These are phyloP conservation scores for Paradoxurus hermaphroditus DNA, from an alignment of 2,113 vertebrate genomes.

Conservation along the genomic window DNA sequence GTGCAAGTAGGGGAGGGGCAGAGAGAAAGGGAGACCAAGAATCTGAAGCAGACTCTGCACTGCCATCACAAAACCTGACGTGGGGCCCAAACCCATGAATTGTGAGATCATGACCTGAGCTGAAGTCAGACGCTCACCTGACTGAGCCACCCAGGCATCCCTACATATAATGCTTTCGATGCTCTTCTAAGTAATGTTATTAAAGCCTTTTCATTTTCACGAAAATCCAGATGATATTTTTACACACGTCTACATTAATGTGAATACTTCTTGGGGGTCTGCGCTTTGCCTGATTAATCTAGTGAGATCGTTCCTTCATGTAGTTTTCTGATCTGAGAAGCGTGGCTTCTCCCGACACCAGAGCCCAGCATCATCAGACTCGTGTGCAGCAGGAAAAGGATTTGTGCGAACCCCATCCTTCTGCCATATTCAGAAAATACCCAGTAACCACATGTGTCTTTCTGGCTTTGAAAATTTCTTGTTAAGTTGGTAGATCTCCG, in stretches of 20 bases:
- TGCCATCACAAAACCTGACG: too few relatives aligned
- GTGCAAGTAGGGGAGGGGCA: too few relatives aligned
- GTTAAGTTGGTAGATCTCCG: background rate
- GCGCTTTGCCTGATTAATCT: background rate
- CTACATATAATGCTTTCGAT: background rate
- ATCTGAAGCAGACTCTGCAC: too few relatives aligned
- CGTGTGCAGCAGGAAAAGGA: background rate
- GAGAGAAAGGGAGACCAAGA: too few relatives aligned
- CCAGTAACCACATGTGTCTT: background rate
- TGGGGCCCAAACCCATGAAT: too few relatives aligned
- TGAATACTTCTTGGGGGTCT: background rate
- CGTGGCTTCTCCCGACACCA: background rate
- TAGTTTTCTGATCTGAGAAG: background rate
- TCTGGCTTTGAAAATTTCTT: background rate
- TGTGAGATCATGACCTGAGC: too few relatives aligned
- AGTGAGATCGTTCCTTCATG: background rate
- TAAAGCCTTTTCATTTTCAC: slow-evolving; percentile 13
- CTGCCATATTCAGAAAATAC: background rate
- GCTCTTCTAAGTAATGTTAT: background rate
- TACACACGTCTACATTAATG: background rate
- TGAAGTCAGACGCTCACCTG: too few relatives aligned
- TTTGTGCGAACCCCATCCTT: background rate
- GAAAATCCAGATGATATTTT: background rate
- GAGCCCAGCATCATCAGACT: background rate
- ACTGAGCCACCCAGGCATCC: too few relatives aligned